These are phyloP conservation scores for Sarotherodon lohbergeri DNA, from an alignment of 2,113 vertebrate species.

Conservation along the genomic window DNA sequence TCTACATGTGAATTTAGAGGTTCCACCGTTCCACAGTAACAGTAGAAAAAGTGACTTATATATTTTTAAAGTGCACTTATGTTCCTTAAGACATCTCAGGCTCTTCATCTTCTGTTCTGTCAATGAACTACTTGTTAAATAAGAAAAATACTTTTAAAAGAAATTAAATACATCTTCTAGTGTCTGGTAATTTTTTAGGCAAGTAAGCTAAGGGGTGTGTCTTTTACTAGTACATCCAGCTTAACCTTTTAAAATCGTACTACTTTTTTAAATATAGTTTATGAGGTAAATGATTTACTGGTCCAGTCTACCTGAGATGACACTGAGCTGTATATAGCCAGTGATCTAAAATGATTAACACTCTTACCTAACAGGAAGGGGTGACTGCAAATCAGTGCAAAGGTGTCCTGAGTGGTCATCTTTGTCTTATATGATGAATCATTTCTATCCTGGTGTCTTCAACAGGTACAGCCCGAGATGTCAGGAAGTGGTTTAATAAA, in stretches of 20 bases:
- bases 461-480: not conserved
- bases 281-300: not conserved
- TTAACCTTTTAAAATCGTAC: not conserved
- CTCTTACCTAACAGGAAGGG: not conserved
- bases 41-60: not conserved
- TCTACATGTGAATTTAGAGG: not conserved
- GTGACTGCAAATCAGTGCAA: not conserved
- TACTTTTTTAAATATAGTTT: not conserved
- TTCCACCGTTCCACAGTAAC: fast-evolving
- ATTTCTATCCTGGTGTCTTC: not conserved
- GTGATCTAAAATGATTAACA: not conserved
- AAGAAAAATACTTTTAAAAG: not conserved
- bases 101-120: not conserved
- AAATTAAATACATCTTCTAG: not conserved
- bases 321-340: not conserved
- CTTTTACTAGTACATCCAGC: not conserved
- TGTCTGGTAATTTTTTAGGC: fast-evolving
- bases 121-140: not conserved
- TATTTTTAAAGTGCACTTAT: not conserved
- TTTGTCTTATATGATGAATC: not conserved
- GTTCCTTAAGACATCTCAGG: not conserved
- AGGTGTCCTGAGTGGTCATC: not conserved
- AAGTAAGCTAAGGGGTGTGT: not conserved
- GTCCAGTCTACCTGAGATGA: not conserved
- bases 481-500: not conserved